These are phyloP conservation scores for Lamprotornis superbus DNA, from an alignment of 2,113 vertebrate genomes.

Conservation along the genomic window DNA sequence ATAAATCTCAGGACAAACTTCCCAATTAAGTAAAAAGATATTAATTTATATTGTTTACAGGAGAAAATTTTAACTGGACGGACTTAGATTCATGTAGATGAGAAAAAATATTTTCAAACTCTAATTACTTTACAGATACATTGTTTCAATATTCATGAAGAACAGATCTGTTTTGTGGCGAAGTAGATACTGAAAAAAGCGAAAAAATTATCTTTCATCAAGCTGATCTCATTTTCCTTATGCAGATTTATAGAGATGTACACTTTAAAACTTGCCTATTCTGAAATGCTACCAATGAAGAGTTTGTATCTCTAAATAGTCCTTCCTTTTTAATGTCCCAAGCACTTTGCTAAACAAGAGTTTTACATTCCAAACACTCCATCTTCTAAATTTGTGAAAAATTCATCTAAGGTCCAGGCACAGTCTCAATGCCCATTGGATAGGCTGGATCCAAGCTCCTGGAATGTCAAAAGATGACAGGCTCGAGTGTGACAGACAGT, in stretches of 20 bases:
- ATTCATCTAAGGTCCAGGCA: not conserved
- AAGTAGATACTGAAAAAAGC: not conserved
- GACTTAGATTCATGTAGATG: not conserved
- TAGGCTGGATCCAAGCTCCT: not conserved
- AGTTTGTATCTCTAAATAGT: not conserved
- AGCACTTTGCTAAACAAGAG: not conserved
- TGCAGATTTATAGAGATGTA: not conserved
- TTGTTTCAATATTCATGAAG: not conserved
- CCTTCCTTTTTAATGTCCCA: not conserved
- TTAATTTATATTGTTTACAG: not conserved
- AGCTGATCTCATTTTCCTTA: not conserved
- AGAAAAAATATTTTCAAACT: not conserved
- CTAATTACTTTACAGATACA: not conserved
- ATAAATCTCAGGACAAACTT: not conserved
- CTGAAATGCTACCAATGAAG: not conserved
- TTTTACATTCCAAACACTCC: not conserved
- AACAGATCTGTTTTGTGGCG: not conserved
- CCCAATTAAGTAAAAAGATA: not conserved
- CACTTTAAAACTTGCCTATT: not conserved
- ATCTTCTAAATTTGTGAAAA: not conserved
- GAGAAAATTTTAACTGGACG: not conserved
- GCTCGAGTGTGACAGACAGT: not conserved
- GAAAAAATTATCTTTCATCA: not conserved
- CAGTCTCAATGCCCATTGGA: not conserved
- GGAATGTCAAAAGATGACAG: not conserved